Evolutionary conservation across 1,140 invertebrate genomes (phyloP), one percentile per base, ranked within the genome.

Genomic region (Scaptomyza pallida): DNA sequence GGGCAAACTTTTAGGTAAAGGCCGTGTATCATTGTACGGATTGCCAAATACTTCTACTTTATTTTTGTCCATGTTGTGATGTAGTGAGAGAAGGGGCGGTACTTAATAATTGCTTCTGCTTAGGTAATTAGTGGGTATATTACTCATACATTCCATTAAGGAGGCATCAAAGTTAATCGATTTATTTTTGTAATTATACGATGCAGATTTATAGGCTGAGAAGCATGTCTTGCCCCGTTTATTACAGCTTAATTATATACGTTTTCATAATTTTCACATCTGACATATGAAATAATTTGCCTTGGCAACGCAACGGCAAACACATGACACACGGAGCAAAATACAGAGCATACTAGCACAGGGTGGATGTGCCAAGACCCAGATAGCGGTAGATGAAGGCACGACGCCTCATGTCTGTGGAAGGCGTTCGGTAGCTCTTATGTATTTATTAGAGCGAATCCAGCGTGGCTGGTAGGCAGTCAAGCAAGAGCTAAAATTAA

Each of bases 271-370:
- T 80, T 75, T 86, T 52, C 79, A 68, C 30, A 68, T 54, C 81
- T 86, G 76, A 72, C 67, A 73, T 85, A 83, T 86, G 79, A 86
- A 86, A 83, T 83, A 83, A 83, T 80, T 83, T 86, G 62, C 55
- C 61, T 60, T 83, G 80, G 76, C 80, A 85, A 68, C 40, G 76
- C 80, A 85, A 68, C 40, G 45, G n/a, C 52, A 45, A 51, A 13
- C 62, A 41, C 69, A 48, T 45, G 61, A 44, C 33, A 72, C 60
- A 65, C 21, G 30, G 30, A 55, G 33, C 55, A 60, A 40, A 21
- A 62, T 35, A 55, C 47, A 54, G 33, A 4, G n/a, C n/a, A n/a
- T n/a, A n/a, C n/a, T n/a, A n/a, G n/a, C n/a, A n/a, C n/a, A n/a
- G 23, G 23, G 23, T 5, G 5, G 23, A 26, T 5, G 48, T 21